phyloP scores from a whole-genome alignment of 2,888 invertebrate species.

The Pardosa pseudoannulata region DNA sequence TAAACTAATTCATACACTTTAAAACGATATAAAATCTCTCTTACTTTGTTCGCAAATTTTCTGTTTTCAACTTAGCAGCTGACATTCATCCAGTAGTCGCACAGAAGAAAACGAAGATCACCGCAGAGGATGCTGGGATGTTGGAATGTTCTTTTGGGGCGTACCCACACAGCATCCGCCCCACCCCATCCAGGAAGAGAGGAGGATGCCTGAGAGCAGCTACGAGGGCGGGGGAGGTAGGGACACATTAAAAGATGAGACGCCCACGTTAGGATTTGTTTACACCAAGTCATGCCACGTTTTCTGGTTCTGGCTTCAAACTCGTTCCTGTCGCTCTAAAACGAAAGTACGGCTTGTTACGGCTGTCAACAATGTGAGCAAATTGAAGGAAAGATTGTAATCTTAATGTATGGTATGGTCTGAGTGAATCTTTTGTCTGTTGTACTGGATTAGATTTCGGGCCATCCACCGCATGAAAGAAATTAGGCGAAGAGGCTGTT shows the following conservation, averaged over 20 bases:
- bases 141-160: constrained; percentile 49
- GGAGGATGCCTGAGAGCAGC: constrained; percentile 54
- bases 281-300: not conserved
- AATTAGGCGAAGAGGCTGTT: too few species aligned
- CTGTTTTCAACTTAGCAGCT: not conserved
- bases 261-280: not conserved
- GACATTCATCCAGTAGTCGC: not conserved
- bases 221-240: not conserved
- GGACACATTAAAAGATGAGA: not conserved
- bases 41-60: not conserved
- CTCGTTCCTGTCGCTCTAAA: too few species aligned
- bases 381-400: too few species aligned
- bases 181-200: constrained; percentile 17
- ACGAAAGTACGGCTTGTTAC: too few species aligned
- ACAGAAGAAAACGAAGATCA: constrained; percentile 10
- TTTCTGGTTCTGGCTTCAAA: too few species aligned
- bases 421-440: too few species aligned
- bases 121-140: constrained; percentile 48
- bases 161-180: constrained; percentile 36
- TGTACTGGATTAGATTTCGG: too few species aligned
- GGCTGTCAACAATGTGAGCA: too few species aligned
- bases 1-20: not conserved
- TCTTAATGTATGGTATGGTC: too few species aligned
- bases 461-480: too few species aligned
- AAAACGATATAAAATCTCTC: not conserved